Evolutionary conservation across 2,113 vertebrate species (phyloP).

Genomic region (Bufo gargarizans): DNA sequence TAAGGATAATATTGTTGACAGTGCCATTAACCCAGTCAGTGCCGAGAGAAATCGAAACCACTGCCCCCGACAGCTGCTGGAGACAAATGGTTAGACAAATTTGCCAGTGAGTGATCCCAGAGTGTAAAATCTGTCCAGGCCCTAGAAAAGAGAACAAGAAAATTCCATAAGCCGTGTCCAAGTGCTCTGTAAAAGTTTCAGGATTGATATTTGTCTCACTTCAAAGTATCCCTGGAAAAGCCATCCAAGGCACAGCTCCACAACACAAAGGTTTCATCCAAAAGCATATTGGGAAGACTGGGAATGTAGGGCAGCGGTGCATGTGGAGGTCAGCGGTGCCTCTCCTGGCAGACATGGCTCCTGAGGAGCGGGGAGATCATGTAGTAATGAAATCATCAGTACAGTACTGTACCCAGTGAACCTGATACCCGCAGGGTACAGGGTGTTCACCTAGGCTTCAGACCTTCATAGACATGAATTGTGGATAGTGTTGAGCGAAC

Average conservation of each 20-base stretch:
- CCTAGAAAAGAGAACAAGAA: not conserved
- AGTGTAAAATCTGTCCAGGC: conserved; percentile 40
- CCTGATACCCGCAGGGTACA: too few species aligned
- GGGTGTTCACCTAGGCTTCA: not conserved
- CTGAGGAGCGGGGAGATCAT: too few species aligned
- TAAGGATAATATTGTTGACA: conserved; percentile 56
- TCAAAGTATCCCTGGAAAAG: conserved; percentile 2
- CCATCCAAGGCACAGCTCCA: not conserved
- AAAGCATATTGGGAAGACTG: not conserved
- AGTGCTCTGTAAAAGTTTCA: conserved; percentile 27
- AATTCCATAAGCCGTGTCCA: conserved; percentile 31
- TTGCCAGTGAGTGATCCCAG: conserved; percentile 38
- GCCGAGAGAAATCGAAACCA: not conserved
- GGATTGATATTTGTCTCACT: conserved; percentile 8
- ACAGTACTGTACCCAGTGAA: too few species aligned
- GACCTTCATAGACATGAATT: not conserved
- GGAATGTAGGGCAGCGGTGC: conserved; percentile 24
- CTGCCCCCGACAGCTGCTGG: conserved; percentile 55
- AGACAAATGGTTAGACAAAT: conserved; percentile 39
- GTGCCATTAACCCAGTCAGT: conserved; percentile 42
- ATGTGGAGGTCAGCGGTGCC: conserved; percentile 9
- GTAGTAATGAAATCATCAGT: too few species aligned
- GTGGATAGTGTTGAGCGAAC: too few species aligned
- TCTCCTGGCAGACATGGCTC: not conserved
- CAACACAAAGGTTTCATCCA: conserved; percentile 8